Percentiles rank a stretch among this genome's conserved stretches.
Evolutionary conservation across 1,140 invertebrate genomes (phyloP).

Genomic region (Papilio dardanus): DNA sequence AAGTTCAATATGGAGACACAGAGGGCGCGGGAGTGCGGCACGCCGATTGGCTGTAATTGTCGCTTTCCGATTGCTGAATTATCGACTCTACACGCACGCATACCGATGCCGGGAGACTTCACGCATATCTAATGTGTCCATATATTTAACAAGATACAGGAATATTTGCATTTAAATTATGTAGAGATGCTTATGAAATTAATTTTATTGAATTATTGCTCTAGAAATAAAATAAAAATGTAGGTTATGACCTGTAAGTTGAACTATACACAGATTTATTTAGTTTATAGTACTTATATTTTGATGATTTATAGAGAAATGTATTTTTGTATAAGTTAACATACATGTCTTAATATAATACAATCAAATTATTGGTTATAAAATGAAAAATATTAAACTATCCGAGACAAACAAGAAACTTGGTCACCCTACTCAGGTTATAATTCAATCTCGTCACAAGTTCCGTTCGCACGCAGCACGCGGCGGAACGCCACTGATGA

Average conservation of each 20-base stretch:
- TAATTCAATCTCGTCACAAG: constrained; percentile 41
- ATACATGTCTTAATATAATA: too few species aligned
- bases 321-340: too few species aligned
- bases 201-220: too few species aligned
- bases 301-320: too few species aligned
- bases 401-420: neutral
- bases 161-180: neutral
- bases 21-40: neutral
- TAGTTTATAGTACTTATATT: too few species aligned
- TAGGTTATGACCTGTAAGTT: too few species aligned
- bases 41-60: constrained; percentile 5
- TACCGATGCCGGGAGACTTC: constrained; percentile 24
- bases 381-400: neutral
- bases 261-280: too few species aligned
- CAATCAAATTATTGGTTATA: neutral
- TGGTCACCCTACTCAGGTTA: constrained; percentile 34
- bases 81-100: constrained; percentile 28
- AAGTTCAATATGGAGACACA: constrained; percentile 7
- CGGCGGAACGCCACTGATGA: constrained; percentile 12
- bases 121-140: neutral
- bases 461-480: constrained; percentile 5
- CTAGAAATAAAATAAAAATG: too few species aligned
- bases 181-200: neutral
- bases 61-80: constrained; percentile 5
- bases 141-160: neutral